Conservation (phyloP, 37 sponge, comb jelly and placozoan genomes). For the Aplysina aerophoba region DNA sequence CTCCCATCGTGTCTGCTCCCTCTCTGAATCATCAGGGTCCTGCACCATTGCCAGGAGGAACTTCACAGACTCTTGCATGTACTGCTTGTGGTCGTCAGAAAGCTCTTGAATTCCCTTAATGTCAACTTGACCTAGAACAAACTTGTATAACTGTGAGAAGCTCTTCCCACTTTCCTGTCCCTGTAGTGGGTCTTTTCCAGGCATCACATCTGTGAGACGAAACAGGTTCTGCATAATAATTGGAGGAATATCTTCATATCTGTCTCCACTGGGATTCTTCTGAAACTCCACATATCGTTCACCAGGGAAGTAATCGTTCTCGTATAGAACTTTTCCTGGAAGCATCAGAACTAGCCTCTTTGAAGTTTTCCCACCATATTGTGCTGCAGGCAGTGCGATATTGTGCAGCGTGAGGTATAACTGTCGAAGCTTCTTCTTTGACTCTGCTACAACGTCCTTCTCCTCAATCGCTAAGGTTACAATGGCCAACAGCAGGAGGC, state of each 20-base stretch:
- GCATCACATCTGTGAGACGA: conserved; percentile 49
- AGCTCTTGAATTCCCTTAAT: conserved; percentile 27
- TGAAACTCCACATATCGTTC: conserved; percentile 32
- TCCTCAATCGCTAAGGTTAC: not conserved
- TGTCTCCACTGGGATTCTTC: not conserved
- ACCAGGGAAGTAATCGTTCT: conserved; percentile 63
- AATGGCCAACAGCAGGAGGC: not conserved
- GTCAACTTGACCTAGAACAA: conserved; percentile 37
- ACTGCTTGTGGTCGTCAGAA: not conserved
- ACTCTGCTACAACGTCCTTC: not conserved
- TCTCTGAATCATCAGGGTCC: conserved; percentile 24
- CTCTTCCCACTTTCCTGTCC: conserved; percentile 56
- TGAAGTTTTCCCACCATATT: not conserved
- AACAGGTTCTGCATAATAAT: conserved; percentile 65
- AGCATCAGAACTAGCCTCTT: conserved; percentile 50
- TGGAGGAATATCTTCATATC: conserved; percentile 40
- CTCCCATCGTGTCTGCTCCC: conserved; percentile 31
- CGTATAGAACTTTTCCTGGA: conserved; percentile 65
- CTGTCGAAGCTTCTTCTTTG: conserved; percentile 1
- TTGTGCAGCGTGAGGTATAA: conserved; percentile 29
- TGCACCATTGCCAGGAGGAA: conserved; percentile 24
- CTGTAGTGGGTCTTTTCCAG: conserved; percentile 40
- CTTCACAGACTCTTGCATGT: not conserved
- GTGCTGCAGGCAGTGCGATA: conserved; percentile 34
- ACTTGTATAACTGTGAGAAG: conserved; percentile 26